Evolutionary conservation across 1,140 invertebrate species (phyloP).

Genomic region (Lucilia sericata): DNA sequence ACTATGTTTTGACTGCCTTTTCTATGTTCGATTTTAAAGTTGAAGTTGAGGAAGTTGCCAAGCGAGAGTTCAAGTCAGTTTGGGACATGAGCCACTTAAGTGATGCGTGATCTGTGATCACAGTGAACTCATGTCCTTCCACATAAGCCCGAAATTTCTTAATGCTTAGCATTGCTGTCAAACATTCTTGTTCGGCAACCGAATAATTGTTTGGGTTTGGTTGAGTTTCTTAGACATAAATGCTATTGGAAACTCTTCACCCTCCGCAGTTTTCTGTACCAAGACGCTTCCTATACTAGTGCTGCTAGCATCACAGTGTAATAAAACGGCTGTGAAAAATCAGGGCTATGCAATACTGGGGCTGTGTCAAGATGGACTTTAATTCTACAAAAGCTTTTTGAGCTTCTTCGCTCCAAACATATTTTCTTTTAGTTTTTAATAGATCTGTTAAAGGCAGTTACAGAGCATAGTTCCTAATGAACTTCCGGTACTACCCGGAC

Average conservation of each 20-base stretch:
- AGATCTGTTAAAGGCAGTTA: conserved; percentile 61
- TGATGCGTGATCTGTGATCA: conserved; percentile 61
- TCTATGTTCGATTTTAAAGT: conserved; percentile 64
- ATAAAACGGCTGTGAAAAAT: conserved; percentile 49
- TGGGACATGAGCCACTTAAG: conserved; percentile 54
- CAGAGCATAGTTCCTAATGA: conserved; percentile 44
- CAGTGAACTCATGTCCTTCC: conserved; percentile 61
- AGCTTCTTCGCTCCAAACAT: conserved; percentile 56
- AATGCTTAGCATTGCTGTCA: conserved; percentile 46
- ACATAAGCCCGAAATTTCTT: conserved; percentile 68
- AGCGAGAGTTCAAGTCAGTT: conserved; percentile 53
- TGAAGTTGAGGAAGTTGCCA: conserved; percentile 52
- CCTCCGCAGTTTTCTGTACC: conserved; percentile 14
- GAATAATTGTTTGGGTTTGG: conserved; percentile 43
- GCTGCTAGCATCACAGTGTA: conserved; percentile 47
- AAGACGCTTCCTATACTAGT: conserved; percentile 31
- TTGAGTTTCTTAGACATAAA: conserved; percentile 43
- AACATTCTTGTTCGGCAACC: conserved; percentile 37
- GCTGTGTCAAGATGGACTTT: conserved; percentile 41
- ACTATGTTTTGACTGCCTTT: conserved; percentile 60
- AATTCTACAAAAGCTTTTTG: conserved; percentile 46
- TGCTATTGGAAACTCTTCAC: conserved; percentile 37
- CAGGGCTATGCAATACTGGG: conserved; percentile 43
- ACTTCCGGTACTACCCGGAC: conserved; percentile 39
- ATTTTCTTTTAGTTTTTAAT: conserved; percentile 58